These are phyloP conservation scores for Macrochelys suwanniensis DNA, from an alignment of 2,797 vertebrate species.

Conservation along the genomic window DNA sequence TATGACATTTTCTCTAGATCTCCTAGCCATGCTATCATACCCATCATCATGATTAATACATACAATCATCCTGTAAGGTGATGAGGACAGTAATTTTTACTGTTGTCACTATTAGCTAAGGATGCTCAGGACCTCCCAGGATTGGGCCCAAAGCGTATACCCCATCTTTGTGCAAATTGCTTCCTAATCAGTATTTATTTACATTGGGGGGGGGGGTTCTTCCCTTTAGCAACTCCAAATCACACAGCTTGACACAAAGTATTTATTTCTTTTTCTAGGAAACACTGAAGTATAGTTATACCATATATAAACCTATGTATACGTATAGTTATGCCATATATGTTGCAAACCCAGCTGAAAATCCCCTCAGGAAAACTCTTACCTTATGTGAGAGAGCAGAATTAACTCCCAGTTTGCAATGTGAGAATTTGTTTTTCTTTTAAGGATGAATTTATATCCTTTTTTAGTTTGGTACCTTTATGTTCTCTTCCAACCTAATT, in stretches of 20 bases:
- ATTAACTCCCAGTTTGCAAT: slow-evolving; percentile 51
- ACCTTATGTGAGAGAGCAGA: slow-evolving; percentile 41
- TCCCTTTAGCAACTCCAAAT: neutral
- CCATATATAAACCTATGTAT: slow-evolving; percentile 2
- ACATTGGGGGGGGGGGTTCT: neutral
- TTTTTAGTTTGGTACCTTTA: slow-evolving; percentile 62
- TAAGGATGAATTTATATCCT: slow-evolving; percentile 59
- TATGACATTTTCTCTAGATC: neutral
- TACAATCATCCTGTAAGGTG: neutral
- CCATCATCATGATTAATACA: neutral
- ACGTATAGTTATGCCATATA: neutral
- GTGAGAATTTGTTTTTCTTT: slow-evolving; percentile 13
- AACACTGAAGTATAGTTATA: neutral
- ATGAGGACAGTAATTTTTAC: neutral
- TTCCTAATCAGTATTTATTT: neutral
- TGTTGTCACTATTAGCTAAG: neutral
- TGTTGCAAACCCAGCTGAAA: slow-evolving; percentile 4
- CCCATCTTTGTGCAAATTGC: neutral
- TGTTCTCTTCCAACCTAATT: slow-evolving; percentile 71
- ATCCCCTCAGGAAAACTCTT: slow-evolving; percentile 57
- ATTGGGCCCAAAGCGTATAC: neutral
- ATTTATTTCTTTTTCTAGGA: neutral
- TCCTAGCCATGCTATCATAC: neutral
- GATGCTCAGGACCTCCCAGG: accelerated
- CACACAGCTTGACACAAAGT: neutral